Percentiles rank a stretch among this genome's conserved stretches.
These are phyloP conservation scores for Sinotaia quadrata DNA, from an alignment of 2,888 invertebrate species.

Conservation along the genomic window DNA sequence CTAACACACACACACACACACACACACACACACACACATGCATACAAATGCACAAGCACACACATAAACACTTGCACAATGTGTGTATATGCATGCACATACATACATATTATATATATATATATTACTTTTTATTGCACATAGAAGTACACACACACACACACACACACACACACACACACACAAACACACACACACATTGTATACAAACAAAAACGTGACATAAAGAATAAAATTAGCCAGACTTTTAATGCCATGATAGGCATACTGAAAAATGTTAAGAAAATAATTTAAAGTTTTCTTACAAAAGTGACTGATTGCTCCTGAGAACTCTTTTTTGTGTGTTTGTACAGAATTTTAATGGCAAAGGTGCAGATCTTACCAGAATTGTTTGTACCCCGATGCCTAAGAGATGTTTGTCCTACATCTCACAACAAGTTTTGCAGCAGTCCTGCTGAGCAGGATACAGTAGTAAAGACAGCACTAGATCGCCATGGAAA, in stretches of 20 bases:
- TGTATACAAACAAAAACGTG: too few relatives aligned
- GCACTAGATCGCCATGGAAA: constrained; percentile 61
- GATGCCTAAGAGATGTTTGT: constrained; percentile 74
- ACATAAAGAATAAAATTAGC: too few relatives aligned
- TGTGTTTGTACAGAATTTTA: constrained; percentile 71
- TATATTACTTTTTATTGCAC: too few relatives aligned
- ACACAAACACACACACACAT: too few relatives aligned
- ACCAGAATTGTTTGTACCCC: constrained; percentile 79
- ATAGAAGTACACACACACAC: too few relatives aligned
- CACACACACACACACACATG: not conserved
- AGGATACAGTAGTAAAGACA: constrained; percentile 50
- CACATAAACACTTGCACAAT: not conserved
- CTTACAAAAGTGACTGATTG: not conserved
- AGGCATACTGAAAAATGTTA: too few relatives aligned
- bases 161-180: too few relatives aligned
- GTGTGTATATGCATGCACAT: too few relatives aligned
- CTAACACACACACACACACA: not conserved
- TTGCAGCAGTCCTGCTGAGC: constrained; percentile 44
- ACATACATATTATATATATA: too few relatives aligned
- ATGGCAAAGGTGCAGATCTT: constrained; percentile 80
- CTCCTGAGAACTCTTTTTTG: not conserved
- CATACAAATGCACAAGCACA: not conserved
- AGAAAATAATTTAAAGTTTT: too few relatives aligned
- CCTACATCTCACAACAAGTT: constrained; percentile 60
- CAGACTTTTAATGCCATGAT: too few relatives aligned